Evolutionary conservation across 2,888 invertebrate genomes (phyloP).

Genomic region (Hirtodrosophila duncani): DNA sequence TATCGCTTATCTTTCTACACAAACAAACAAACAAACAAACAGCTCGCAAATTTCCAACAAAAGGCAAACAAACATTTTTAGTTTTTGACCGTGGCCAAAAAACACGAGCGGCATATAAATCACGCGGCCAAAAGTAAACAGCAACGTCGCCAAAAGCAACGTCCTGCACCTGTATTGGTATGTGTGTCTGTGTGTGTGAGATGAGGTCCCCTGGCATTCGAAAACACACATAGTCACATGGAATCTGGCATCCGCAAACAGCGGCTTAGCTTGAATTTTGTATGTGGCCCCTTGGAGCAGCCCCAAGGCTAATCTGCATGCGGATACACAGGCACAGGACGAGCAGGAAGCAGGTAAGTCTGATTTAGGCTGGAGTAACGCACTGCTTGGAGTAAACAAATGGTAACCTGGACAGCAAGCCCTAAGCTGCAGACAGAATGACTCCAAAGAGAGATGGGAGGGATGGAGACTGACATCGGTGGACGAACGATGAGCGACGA

Average conservation of each 20-base stretch:
- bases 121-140: conserved; percentile 33
- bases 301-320: conserved; percentile 33
- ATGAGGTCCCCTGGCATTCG: no score
- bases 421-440: no score
- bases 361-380: conserved; percentile 5
- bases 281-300: conserved; percentile 21
- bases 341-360: not conserved
- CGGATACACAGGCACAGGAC: not conserved
- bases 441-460: no score
- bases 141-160: conserved; percentile 1
- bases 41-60: no score
- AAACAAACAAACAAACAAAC: no score
- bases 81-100: conserved; percentile 21
- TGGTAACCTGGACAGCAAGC: conserved; percentile 29
- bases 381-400: conserved; percentile 28
- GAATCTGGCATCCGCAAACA: conserved; percentile 34
- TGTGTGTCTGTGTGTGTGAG: no score
- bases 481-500: no score
- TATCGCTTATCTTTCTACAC: no score
- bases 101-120: conserved; percentile 10
- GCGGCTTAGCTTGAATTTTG: conserved; percentile 12
- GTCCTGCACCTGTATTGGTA: no score
- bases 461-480: no score
- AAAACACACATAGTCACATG: conserved; percentile 16
- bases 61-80: not conserved